Base-by-base conservation (phyloP, 2,797 vertebrate species). In the Syncerus caffer region DNA sequence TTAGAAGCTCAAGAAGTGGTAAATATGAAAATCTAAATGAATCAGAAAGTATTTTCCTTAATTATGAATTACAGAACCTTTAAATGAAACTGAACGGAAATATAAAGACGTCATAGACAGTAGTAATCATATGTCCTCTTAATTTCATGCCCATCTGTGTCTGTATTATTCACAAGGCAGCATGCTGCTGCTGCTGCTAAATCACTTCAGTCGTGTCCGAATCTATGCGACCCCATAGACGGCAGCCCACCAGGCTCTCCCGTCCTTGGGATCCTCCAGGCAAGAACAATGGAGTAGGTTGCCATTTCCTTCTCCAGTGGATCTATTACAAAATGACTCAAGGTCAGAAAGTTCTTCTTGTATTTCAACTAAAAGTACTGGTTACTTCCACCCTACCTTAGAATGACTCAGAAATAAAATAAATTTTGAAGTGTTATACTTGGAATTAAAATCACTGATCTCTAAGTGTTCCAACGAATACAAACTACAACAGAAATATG, bases 21-120 rank as follows among this genome's bases (percentile, higher is more conserved):
- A 87, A 94, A 84, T 42, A 55, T 67, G 55, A 92, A 96, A 89
- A 67, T 19, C 14, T 86, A 92, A 93, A 83, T 86, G 29, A 86
- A 83, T 80, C 34, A 51, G 60, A 92, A 96, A 74, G 71, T 25
- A 74, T 80, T 88, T 62, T 83, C 58, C 93, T 82, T 51, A 74
- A 79, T 71, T 92, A 89, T 71, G 34, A 95, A 89, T 71, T 92
- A 71, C 15, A 97, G n/a, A 90, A 83, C 38, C 38, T 79, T 45
- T 93, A 83, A 83, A 38, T 45, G 42, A 89, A 92, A 89, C 71
- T 53, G 34, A 29, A 55, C 10, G 67, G 53, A 95, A 74, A 6
- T 76, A 93, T 67, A 95, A 92, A 38, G 6, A 55, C 74, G 45
- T 90, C 67, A 90, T 21, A 95, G 50, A 76, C 27, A 51, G 9